Base-by-base conservation (phyloP, 35 echinoderm and acorn worm species). In the Anneissia japonica region DNA sequence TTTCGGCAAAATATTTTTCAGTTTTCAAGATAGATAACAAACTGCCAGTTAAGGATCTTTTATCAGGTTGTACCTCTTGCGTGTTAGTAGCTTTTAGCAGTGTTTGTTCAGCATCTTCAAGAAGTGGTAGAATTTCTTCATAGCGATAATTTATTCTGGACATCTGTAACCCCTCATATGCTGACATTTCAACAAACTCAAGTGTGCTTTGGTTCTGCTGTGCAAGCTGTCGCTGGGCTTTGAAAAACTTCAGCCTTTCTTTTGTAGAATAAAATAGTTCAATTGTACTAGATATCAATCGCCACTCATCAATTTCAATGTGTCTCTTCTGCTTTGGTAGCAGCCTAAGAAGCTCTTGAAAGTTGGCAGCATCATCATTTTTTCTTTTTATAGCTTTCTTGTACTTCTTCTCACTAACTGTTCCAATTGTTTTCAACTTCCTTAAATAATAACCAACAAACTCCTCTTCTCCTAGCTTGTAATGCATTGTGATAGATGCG, bases 321-420 rank as follows among this genome's bases (percentile, higher is more conserved):
- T 10, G 21, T 81, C 35, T 39, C 38, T 39, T 81, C 17, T 81
- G 30, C 35, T 32, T 45, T 45, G 40, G 81, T 9, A 94, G 79
- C 16, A 94, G 84, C 73, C 74, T 45, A 12, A 90, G 32, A 35
- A 97, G 81, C 11, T 89, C 39, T 28, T 88, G 89, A 39, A 91
- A 93, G 79, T 97, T 97, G 19, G 91, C 91, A 11, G 86, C 37
- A 51, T 97, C 95, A 4, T 90, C 89, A 46, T 97, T 81, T 19
- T 87, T 85, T 55, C 87, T 72, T 23, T 77, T 78, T 11, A 97
- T 30, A 0, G 91, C 91, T 3, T 33, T 83, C n/a, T 88, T 85
- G 31, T 88, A 91, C 40, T 91, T 86, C 21, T 75, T 90, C 74
- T 93, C 88, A 38, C 93, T 83, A 36, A 88, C 1, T 28, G 56